phyloP scores from a whole-genome alignment of 92 coral and sea anemone species.

The Heliopora coerulea region DNA sequence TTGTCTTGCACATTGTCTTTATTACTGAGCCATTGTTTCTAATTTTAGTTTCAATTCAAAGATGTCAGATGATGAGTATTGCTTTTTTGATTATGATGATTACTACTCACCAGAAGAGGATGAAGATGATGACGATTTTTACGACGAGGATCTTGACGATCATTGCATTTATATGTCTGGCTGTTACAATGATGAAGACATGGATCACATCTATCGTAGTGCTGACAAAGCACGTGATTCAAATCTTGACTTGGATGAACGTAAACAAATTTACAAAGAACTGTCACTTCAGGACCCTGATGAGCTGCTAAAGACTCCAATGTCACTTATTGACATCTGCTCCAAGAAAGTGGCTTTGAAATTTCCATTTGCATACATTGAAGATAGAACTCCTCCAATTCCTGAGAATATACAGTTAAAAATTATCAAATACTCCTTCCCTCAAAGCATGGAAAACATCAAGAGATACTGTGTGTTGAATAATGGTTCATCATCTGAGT shows the following conservation, averaged over 20 bases:
- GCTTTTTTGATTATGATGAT: slow-evolving; percentile 23
- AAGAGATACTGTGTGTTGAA: slow-evolving; percentile 76
- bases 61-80: slow-evolving; percentile 40
- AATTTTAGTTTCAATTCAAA: background rate
- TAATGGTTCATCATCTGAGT: slow-evolving; percentile 48
- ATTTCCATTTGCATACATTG: slow-evolving; percentile 87
- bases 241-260: background rate
- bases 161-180: background rate
- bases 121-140: slow-evolving; percentile 16
- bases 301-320: slow-evolving; percentile 24
- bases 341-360: slow-evolving; percentile 67
- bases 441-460: slow-evolving; percentile 70
- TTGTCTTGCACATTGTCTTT: no score
- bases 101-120: background rate
- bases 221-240: background rate
- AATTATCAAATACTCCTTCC: slow-evolving; percentile 77
- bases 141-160: slow-evolving; percentile 29
- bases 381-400: slow-evolving; percentile 83
- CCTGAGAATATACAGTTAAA: slow-evolving; percentile 88
- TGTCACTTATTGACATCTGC: slow-evolving; percentile 67
- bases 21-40: no score
- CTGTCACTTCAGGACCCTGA: slow-evolving; percentile 6
- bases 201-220: background rate
- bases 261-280: slow-evolving; percentile 22
- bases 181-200: background rate